Percentiles rank a stretch among this genome's conserved stretches.
phyloP scores from a whole-genome alignment of 2,888 invertebrate species.

The Protonemura montana region DNA sequence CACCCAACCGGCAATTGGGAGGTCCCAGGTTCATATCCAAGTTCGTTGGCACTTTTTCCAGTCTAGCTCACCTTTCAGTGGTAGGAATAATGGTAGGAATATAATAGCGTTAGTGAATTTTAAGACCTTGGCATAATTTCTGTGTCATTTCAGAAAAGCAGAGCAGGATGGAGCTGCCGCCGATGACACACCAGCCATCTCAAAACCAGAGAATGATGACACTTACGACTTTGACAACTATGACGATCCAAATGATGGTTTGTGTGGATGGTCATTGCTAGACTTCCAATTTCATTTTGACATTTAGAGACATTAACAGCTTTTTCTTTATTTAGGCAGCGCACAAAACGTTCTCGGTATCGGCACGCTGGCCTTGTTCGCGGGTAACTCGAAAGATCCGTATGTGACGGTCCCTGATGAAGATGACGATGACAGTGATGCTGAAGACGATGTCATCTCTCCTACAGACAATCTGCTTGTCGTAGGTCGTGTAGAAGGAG shows the following conservation, averaged over 20 bases:
- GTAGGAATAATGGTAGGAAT: too few relatives aligned
- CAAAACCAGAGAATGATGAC: slow-evolving; percentile 60
- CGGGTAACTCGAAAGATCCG: slow-evolving; percentile 59
- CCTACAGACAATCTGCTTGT: slow-evolving; percentile 88
- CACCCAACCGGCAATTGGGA: too few relatives aligned
- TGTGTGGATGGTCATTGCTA: slow-evolving; percentile 37
- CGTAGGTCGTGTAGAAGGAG: slow-evolving; percentile 86
- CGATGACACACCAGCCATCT: slow-evolving; percentile 48
- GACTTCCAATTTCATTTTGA: background rate
- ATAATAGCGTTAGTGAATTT: too few relatives aligned
- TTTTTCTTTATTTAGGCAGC: slow-evolving; percentile 46
- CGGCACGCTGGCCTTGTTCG: slow-evolving; percentile 55
- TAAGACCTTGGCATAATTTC: too few relatives aligned
- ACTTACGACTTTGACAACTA: slow-evolving; percentile 79
- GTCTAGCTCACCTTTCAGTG: too few relatives aligned
- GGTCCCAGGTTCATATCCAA: too few relatives aligned
- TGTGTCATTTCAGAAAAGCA: slow-evolving; percentile 50
- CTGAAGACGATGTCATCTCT: slow-evolving; percentile 89
- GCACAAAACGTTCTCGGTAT: slow-evolving; percentile 52
- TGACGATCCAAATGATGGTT: slow-evolving; percentile 68
- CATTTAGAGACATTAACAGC: background rate
- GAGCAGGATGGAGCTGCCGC: slow-evolving; percentile 49
- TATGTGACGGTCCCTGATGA: slow-evolving; percentile 57
- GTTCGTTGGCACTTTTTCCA: too few relatives aligned
- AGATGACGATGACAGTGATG: slow-evolving; percentile 72